A percentile compares a stretch with the other conserved stretches of the same genome.
Conservation (phyloP, 2,113 vertebrate genomes). For the Spilogale gracilis region DNA sequence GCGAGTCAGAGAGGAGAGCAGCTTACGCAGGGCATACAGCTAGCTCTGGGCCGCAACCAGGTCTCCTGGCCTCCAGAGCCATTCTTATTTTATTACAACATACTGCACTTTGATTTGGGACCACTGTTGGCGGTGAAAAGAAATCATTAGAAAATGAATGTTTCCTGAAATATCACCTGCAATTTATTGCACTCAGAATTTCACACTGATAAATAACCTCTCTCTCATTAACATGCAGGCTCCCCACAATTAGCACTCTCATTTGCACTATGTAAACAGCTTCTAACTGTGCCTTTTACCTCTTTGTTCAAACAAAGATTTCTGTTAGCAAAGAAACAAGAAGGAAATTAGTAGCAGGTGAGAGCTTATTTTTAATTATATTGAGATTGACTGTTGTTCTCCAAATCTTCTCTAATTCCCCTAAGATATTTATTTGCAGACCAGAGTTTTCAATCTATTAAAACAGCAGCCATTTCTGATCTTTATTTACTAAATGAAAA, state of each 20-base stretch:
- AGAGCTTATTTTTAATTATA: conserved; percentile 86
- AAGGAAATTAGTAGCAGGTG: conserved; percentile 85
- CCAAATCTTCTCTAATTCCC: conserved; percentile 84
- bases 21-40: neutral
- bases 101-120: conserved; percentile 61
- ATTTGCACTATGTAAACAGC: conserved; percentile 85
- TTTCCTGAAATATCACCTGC: conserved; percentile 86
- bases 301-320: conserved; percentile 85
- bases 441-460: conserved; percentile 77
- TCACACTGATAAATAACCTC: conserved; percentile 85
- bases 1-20: conserved; percentile 37
- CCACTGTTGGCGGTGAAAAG: conserved; percentile 76
- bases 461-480: conserved; percentile 81
- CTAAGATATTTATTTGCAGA: conserved; percentile 85
- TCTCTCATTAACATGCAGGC: conserved; percentile 85
- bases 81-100: conserved; percentile 60
- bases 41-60: neutral
- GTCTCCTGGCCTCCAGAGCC: conserved; percentile 22
- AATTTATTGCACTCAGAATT: conserved; percentile 83
- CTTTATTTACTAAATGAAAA: conserved; percentile 83
- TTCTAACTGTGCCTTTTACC: conserved; percentile 84
- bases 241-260: conserved; percentile 83
- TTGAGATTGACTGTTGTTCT: conserved; percentile 85
- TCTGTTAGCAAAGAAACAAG: conserved; percentile 84
- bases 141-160: conserved; percentile 85